Percentiles rank a stretch among this genome's conserved stretches.
Evolutionary conservation across 2,113 vertebrate species (phyloP).

Genomic region (Cochlearius cochlearius): DNA sequence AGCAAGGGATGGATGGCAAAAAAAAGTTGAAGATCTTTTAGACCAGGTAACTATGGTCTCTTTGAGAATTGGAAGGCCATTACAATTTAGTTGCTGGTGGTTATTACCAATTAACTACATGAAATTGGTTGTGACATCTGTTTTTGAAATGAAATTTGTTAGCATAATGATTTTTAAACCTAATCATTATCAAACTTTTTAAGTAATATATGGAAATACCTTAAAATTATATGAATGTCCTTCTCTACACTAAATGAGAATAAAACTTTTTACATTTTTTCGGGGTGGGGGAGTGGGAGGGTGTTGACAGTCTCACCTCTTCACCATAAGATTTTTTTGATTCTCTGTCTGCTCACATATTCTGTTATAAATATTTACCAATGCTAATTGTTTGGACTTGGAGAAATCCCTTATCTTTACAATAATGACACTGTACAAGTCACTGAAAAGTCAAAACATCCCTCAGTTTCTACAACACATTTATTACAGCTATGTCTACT

Average conservation of each 20-base stretch:
- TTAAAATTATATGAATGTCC: not conserved
- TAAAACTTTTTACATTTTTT: not conserved
- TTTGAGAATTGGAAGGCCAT: not conserved
- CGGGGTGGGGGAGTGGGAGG: not conserved
- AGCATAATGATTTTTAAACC: not conserved
- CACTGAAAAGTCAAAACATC: not conserved
- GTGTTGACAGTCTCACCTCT: not conserved
- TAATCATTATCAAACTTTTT: not conserved
- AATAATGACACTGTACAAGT: not conserved
- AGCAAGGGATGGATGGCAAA: conserved; percentile 94
- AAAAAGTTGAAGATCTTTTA: conserved; percentile 97
- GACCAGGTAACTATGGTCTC: conserved; percentile 84
- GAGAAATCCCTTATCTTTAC: not conserved
- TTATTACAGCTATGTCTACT: not conserved
- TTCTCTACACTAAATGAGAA: not conserved
- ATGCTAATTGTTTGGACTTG: not conserved
- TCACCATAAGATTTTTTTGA: not conserved
- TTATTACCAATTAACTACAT: not conserved
- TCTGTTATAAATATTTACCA: not conserved
- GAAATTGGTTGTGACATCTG: not conserved
- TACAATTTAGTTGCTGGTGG: not conserved
- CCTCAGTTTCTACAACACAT: not conserved
- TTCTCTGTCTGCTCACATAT: not conserved
- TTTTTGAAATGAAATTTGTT: not conserved
- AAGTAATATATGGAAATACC: not conserved